These are phyloP conservation scores for Anoura caudifer DNA, from an alignment of 2,113 vertebrate species.

Conservation along the genomic window DNA sequence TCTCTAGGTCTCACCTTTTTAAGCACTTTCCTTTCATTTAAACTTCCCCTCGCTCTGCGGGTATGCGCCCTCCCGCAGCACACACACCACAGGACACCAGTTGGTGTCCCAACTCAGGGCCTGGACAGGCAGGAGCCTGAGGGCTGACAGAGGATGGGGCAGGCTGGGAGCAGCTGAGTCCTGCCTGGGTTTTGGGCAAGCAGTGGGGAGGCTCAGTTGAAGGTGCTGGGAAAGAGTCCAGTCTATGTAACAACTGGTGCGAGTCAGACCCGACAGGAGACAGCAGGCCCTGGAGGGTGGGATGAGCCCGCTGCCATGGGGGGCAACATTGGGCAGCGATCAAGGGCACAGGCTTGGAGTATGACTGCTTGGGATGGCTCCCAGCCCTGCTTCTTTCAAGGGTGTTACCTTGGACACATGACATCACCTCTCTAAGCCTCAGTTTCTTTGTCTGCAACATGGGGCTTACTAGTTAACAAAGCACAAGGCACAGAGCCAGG, in stretches of 20 bases:
- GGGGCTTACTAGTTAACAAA: not conserved
- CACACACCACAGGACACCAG: not conserved
- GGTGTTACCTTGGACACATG: not conserved
- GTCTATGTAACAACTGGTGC: not conserved
- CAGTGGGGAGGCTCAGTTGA: too few species aligned
- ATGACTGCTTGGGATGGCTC: not conserved
- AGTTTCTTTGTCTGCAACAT: not conserved
- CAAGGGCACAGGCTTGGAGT: not conserved
- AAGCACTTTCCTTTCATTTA: not conserved
- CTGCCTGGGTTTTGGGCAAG: not conserved
- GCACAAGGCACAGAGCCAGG: not conserved
- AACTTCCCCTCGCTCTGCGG: not conserved
- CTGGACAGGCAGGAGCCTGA: not conserved
- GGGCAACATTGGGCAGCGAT: not conserved
- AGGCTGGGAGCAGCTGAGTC: not conserved
- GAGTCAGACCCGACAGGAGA: not conserved
- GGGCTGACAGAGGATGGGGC: not conserved
- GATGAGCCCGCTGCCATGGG: not conserved
- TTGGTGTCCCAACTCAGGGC: not conserved
- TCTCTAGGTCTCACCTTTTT: not conserved
- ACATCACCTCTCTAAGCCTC: not conserved
- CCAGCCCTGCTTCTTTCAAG: not conserved
- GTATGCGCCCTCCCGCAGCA: not conserved
- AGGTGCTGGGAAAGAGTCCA: not conserved
- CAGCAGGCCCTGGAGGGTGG: not conserved